Evolutionary conservation across 2,888 invertebrate species (phyloP), one percentile per base, ranked within the genome.

Genomic region (Diogma glabrata): DNA sequence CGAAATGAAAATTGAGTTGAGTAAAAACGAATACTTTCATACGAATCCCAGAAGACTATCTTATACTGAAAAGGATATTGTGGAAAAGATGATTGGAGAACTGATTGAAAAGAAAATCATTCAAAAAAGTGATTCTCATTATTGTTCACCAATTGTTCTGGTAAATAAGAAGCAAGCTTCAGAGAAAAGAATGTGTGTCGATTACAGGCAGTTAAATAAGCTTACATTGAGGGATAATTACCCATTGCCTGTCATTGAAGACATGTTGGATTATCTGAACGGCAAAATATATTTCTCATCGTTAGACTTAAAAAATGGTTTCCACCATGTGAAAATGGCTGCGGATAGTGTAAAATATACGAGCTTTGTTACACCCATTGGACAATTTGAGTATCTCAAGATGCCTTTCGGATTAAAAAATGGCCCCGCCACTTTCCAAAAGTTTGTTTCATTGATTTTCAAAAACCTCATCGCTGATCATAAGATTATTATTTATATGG

Each of bases 351-450:
- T 57, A 9, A 52, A 54, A 24, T 57, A 52, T 47, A 58, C 57
- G 3, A 51, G 55, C 3, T 59, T 60, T 40, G 55, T 60, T 2
- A 57, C 58, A 8, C 58, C 57, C 3, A 40, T 57, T 14, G 60
- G 61, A 5, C 60, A 60, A 45, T 60, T 52, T 38, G 60, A 61
- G 52, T 61, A 52, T 38, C 6, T 53, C 5, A 54, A 52, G 17
- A 58, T 61, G 57, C 60, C 61, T 1, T 61, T 61, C 51, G 60
- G 61, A 4, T 49, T 61, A 12, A 51, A 47, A 14, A 59, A 58
- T 40, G 53, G 57, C n/a, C 58, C 60, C 8, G 49, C 57, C 10
- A 51, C 54, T 19, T 63, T 61, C 43, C 55, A 59, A 28, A 52
- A 54, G 28, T 30, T 52, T 40, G 55, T 59, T 36, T 50, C 53